Conservation (phyloP, 1,140 invertebrate species). For the Reticulitermes speratus region DNA sequence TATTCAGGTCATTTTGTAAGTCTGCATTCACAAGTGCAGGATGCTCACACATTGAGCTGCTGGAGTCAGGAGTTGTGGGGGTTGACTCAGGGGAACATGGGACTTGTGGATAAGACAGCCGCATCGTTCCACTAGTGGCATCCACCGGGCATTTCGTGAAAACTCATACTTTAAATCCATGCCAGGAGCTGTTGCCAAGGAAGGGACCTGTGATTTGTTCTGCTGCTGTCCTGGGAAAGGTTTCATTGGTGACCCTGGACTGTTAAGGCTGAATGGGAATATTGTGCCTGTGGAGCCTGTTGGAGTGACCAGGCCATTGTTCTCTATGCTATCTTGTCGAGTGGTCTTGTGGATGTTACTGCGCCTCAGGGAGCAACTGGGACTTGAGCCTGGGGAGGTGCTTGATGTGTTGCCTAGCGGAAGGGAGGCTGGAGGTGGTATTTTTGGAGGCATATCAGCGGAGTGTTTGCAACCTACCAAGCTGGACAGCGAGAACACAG, state of each 20-base stretch:
- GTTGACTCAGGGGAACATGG: slow-evolving; percentile 21
- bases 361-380: slow-evolving; percentile 45
- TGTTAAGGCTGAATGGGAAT: slow-evolving; percentile 60
- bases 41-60: slow-evolving; percentile 31
- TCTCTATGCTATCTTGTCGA: slow-evolving; percentile 47
- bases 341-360: slow-evolving; percentile 39
- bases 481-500: slow-evolving; percentile 44
- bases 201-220: background rate
- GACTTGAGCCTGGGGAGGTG: slow-evolving; percentile 38
- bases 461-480: slow-evolving; percentile 47
- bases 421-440: slow-evolving; percentile 43
- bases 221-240: slow-evolving; percentile 41
- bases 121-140: slow-evolving; percentile 43
- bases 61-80: slow-evolving; percentile 34
- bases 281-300: slow-evolving; percentile 56
- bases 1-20: slow-evolving; percentile 12
- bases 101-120: slow-evolving; percentile 33
- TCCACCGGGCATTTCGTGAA: slow-evolving; percentile 42
- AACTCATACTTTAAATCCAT: slow-evolving; percentile 35
- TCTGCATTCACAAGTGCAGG: slow-evolving; percentile 32
- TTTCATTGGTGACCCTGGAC: slow-evolving; percentile 57
- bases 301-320: slow-evolving; percentile 52
- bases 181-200: background rate
- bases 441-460: slow-evolving; percentile 49
- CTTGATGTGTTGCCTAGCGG: slow-evolving; percentile 33